Conservation (phyloP, 2,113 vertebrate genomes). For the Rhea americana region DNA sequence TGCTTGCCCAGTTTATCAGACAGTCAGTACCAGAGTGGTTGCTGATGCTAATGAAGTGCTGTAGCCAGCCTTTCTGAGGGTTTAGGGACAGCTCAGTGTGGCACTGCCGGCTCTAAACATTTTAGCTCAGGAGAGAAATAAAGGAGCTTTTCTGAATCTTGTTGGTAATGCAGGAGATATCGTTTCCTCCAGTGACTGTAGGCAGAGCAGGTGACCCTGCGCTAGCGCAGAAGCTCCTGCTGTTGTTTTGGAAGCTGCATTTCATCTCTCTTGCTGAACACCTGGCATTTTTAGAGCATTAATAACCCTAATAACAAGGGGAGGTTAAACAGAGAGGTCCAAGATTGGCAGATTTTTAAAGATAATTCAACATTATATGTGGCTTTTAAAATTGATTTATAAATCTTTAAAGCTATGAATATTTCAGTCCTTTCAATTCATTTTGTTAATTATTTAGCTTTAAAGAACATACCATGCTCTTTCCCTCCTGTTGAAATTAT, state of each 20-base stretch:
- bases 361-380: background rate
- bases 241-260: background rate
- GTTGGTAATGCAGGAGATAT: background rate
- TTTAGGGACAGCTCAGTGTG: rapidly evolving
- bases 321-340: background rate
- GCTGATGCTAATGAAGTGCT: background rate
- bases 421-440: slow-evolving; percentile 33
- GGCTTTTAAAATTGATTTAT: slow-evolving; percentile 50
- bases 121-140: background rate
- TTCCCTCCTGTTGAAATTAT: slow-evolving; percentile 4
- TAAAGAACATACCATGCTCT: background rate
- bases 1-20: background rate
- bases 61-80: background rate
- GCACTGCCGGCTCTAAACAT: background rate
- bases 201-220: background rate
- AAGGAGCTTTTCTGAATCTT: background rate
- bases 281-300: slow-evolving; percentile 30
- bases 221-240: background rate
- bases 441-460: slow-evolving; percentile 58
- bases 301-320: slow-evolving; percentile 48
- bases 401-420: slow-evolving; percentile 58
- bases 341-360: slow-evolving; percentile 31
- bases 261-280: slow-evolving; percentile 24
- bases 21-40: background rate
- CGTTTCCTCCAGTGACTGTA: background rate